Base-by-base conservation (phyloP, 1,140 invertebrate species). In the Lepidostoma basale region DNA sequence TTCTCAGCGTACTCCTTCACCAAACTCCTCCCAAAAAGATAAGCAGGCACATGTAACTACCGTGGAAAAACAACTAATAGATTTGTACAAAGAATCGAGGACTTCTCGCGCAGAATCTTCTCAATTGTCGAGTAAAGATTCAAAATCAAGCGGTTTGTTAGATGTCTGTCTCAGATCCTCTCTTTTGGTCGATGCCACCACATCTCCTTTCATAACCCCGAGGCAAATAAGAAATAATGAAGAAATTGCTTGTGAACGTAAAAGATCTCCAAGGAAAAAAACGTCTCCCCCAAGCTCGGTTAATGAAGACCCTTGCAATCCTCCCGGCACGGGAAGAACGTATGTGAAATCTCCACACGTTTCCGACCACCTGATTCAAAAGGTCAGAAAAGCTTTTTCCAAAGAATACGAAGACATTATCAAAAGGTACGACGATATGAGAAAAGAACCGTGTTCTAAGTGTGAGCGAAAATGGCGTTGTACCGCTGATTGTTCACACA, bases 371-470 rank as follows among this genome's bases (percentile, higher is more conserved):
- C 25, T 62, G 0, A 44, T 62, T 28, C 25, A 20, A 25, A 62
- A 62, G 45, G 59, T 62, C 3, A 62, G 36, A 62, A 40, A 28
- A 12, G 59, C 40, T 16, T 40, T 62, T 12, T 10, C 40, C 2
- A 30, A 63, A 63, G 60, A 63, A 52, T 65, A 54, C 14, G 62
- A 40, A n/a, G 45, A 54, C 22, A 39, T 65, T n/a, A 39, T 45
- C 22, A 40, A 26, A 23, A 65, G 40, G 10, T 59, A 59, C 14
- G 54, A 20, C 12, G 18, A 20, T 16, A 18, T 39, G 20, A 59
- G 40, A 12, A 59, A 23, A 20, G 18, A 3, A 10, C 10, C 30
- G 1, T 59, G 54, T 25, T 22, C 4, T 12, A 36, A 40, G 9
- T 59, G 54, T 10, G 3, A 23, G n/a, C 30, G 30, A 30, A 54